Evolutionary conservation across 2,888 invertebrate genomes (phyloP), one percentile per base, ranked within the genome.

Genomic region (Trimorus sp.): DNA sequence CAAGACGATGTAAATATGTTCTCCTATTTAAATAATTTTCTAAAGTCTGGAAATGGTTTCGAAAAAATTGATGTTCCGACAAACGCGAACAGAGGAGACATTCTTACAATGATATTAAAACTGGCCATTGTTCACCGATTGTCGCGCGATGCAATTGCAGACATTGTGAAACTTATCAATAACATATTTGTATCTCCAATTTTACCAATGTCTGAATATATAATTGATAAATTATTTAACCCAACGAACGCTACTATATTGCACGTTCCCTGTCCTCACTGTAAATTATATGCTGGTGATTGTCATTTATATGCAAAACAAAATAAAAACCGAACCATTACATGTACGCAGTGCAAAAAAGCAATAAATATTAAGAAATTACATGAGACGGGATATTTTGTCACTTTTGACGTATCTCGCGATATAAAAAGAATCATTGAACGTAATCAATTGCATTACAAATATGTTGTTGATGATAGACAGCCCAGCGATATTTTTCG

Each of bases 311-410:
- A 56, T 37, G 56, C 56, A 7, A n/a, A 3, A 9, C 12, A 49
- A n/a, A 63, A 48, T 49, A 36, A 26, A 36, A n/a, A 6, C 8
- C 48, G 62, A 14, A 5, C 15, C 2, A 51, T 65, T 1, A 37
- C 26, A 16, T 65, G 65, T 26, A 12, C 1, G 6, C 48, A 14
- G 16, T 65, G 65, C 15, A 11, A 14, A 14, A 53, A 3, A 5
- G 15, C 15, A n/a, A 65, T 65, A 15, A 40, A 65, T 38, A 40
- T 51, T 1, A 65, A 51, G 11, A 53, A 1, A 1, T 65, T 65
- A 40, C 51, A 65, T 16, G 65, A 65, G 53, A 65, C 53, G 0
- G 65, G 65, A 15, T 65, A 53, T 40, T 65, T 65, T 65, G 53
- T 40, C 1, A 65, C 53, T 9, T 65, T 65, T 53, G 65, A 65